Conservation (phyloP, 2,113 vertebrate genomes). For the Atlantisia rogersi region DNA sequence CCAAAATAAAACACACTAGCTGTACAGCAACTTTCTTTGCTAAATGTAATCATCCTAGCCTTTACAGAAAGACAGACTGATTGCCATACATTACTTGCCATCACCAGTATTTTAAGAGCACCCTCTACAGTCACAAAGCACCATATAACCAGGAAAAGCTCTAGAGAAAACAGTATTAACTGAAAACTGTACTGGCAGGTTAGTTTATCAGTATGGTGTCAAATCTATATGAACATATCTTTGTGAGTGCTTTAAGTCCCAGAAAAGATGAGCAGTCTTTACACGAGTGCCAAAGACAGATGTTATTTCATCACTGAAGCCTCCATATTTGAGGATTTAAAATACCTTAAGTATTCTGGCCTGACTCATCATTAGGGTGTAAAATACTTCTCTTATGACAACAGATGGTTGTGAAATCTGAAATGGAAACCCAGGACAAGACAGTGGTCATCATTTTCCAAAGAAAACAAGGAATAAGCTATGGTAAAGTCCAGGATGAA, state of each 20-base stretch:
- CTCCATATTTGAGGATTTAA: background rate
- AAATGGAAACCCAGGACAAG: background rate
- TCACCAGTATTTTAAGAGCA: conserved; percentile 49
- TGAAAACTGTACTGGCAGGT: background rate
- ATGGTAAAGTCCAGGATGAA: background rate
- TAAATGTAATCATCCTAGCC: background rate
- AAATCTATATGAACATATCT: background rate
- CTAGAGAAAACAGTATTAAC: background rate
- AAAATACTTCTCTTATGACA: background rate
- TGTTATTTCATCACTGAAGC: background rate
- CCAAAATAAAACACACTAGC: conserved; percentile 15
- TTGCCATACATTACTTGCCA: background rate
- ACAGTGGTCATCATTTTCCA: background rate
- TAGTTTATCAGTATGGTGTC: background rate
- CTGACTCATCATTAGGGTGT: background rate
- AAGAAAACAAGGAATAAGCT: background rate
- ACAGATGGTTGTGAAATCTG: background rate
- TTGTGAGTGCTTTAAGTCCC: background rate
- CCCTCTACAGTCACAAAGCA: conserved; percentile 54
- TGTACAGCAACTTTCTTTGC: background rate
- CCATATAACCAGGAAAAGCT: background rate
- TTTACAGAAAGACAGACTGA: background rate
- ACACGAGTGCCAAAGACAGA: background rate
- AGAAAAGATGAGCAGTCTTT: background rate
- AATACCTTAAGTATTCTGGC: background rate